Conservation (phyloP, 2,888 invertebrate species). For the Pteria penguin region DNA sequence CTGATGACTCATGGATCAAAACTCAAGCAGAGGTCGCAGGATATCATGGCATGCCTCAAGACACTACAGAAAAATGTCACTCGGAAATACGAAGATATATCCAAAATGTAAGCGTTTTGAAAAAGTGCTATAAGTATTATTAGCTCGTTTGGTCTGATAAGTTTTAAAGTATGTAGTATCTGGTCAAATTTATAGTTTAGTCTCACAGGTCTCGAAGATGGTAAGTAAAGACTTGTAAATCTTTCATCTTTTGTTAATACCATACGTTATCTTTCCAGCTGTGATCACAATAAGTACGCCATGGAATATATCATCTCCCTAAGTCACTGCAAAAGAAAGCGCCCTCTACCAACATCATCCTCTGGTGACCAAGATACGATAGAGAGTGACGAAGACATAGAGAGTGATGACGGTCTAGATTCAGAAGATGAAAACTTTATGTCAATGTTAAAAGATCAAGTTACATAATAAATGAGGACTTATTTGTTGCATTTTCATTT, state of each 20-base stretch:
- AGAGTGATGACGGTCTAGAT: slow-evolving; percentile 28
- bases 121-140: not conserved
- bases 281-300: slow-evolving; percentile 93
- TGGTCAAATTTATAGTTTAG: not conserved
- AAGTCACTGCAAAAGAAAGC: slow-evolving; percentile 67
- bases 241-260: not conserved
- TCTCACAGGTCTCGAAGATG: not conserved
- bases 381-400: slow-evolving; percentile 22
- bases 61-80: slow-evolving; percentile 85
- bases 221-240: not conserved
- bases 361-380: slow-evolving; percentile 17
- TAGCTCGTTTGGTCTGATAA: not conserved
- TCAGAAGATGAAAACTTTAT: slow-evolving; percentile 45
- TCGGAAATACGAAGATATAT: slow-evolving; percentile 88
- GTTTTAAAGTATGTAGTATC: not conserved
- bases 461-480: slow-evolving; percentile 22
- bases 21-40: slow-evolving; percentile 81
- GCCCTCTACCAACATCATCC: slow-evolving; percentile 6
- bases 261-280: slow-evolving; percentile 84
- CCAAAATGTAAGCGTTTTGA: slow-evolving; percentile 92
- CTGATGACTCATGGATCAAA: slow-evolving; percentile 84
- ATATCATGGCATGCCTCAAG: slow-evolving; percentile 85
- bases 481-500: too few relatives aligned
- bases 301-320: slow-evolving; percentile 84
- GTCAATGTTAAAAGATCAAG: slow-evolving; percentile 41